Base-by-base conservation (phyloP, 2,113 vertebrate species). In the Lycocorax pyrrhopterus region DNA sequence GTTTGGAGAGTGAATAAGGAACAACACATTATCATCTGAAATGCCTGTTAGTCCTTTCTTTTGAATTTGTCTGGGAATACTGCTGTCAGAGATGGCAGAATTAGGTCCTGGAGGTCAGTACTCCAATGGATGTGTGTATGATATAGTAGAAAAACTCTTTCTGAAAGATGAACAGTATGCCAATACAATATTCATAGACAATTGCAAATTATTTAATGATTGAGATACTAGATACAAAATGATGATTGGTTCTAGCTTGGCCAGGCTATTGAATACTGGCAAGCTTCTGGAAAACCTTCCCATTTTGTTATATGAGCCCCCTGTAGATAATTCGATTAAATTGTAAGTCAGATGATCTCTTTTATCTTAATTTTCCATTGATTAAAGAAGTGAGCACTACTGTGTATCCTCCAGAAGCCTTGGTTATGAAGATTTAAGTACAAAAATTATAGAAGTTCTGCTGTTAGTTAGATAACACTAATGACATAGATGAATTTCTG, bases 281-380 rank as follows among this genome's bases (percentile, higher is more conserved):
- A 79, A 67, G n/a, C 64, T 68, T 96, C 51, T 58, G 91, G 7
- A 9, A 81, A 77, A 93, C 12, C 25, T 67, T 97, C 73, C 32
- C 8, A 53, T 93, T 94, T 92, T 58, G 84, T 95, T 93, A 41
- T 58, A 82, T 87, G 81, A 96, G 21, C 13, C 26, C 26, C 32
- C 41, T 82, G 79, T 80, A 93, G 58, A 90, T 82, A 84, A 93
- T 85, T 96, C 96, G 96, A 96, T 96, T 93, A 96, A 97, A 94
- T 76, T 11, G 15, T 89, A 95, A 95, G 44, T 94, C 78, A 93
- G 66, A 89, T 93, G 71, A 91, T 84, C 56, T 84, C 43, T 74
- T 96, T 94, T 94, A 64, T 88, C 67, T 46, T 77, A 87, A 79
- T 32, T 93, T 93, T 33, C 41, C 72, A 56, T 60, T 81, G 62